Conservation (phyloP, 2,797 vertebrate genomes). For the Tragelaphus oryx region DNA sequence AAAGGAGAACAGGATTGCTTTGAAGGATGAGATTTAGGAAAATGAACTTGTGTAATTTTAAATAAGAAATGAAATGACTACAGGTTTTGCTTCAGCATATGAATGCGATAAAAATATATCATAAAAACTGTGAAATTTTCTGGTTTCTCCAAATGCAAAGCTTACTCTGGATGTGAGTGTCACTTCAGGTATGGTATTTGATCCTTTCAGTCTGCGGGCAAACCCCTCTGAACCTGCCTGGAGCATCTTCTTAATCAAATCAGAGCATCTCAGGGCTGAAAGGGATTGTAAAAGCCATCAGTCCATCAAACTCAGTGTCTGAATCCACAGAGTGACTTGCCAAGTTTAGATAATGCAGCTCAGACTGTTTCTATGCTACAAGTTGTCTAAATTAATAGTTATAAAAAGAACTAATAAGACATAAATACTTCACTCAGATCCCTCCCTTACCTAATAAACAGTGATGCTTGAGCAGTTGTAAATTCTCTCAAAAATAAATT, state of each 20-base stretch:
- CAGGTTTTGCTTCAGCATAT: not conserved
- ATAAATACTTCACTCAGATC: conserved; percentile 41
- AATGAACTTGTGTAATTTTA: not conserved
- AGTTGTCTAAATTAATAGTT: conserved; percentile 25
- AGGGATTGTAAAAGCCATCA: not conserved
- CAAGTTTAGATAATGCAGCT: not conserved
- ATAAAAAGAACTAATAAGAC: conserved; percentile 43
- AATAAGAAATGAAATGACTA: not conserved
- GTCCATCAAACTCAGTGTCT: too few relatives aligned
- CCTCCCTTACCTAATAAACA: conserved; percentile 27
- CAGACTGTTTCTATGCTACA: not conserved
- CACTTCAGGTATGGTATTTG: not conserved
- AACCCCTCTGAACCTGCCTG: accelerated
- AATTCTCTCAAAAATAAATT: conserved; percentile 56
- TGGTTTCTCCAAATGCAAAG: not conserved
- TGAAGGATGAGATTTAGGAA: not conserved
- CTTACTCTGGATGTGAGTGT: not conserved
- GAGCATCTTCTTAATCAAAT: not conserved
- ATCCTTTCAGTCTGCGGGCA: not conserved
- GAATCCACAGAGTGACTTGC: not conserved
- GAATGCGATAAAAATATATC: not conserved
- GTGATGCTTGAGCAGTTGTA: conserved; percentile 50
- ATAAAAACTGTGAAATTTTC: not conserved
- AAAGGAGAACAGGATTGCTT: not conserved
- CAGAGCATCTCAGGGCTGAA: not conserved